Evolutionary conservation across 2,113 vertebrate genomes (phyloP).

Genomic region (Isurus oxyrinchus): DNA sequence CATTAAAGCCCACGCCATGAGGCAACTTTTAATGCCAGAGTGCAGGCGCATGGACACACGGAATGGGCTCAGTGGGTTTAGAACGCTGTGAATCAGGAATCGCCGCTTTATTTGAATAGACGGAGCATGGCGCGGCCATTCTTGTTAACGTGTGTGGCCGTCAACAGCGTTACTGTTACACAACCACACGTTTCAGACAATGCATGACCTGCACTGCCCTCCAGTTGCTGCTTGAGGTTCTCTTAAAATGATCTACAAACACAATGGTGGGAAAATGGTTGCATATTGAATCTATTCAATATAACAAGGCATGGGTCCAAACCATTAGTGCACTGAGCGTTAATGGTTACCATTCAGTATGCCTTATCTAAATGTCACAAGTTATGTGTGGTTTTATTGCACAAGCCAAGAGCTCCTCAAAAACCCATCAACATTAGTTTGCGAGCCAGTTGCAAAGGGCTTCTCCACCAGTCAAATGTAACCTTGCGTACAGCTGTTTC

Average conservation of each 20-base stretch:
- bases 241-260: background rate
- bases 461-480: background rate
- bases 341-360: background rate
- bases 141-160: background rate
- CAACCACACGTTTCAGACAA: background rate
- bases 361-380: slow-evolving; percentile 33
- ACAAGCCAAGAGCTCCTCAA: background rate
- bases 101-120: background rate
- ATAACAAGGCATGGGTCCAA: background rate
- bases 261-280: background rate
- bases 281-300: slow-evolving; percentile 22
- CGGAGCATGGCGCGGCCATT: background rate
- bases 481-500: background rate
- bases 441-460: background rate
- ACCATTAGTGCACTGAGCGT: background rate
- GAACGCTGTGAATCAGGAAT: background rate
- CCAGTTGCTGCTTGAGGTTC: background rate
- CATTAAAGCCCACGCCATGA: background rate
- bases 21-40: background rate
- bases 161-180: background rate
- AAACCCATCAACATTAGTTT: background rate
- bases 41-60: background rate
- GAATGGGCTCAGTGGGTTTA: background rate
- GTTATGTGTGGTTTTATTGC: background rate
- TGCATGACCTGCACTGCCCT: background rate